Conservation (phyloP, 2,888 invertebrate species). For the Myopa tessellatipennis region DNA sequence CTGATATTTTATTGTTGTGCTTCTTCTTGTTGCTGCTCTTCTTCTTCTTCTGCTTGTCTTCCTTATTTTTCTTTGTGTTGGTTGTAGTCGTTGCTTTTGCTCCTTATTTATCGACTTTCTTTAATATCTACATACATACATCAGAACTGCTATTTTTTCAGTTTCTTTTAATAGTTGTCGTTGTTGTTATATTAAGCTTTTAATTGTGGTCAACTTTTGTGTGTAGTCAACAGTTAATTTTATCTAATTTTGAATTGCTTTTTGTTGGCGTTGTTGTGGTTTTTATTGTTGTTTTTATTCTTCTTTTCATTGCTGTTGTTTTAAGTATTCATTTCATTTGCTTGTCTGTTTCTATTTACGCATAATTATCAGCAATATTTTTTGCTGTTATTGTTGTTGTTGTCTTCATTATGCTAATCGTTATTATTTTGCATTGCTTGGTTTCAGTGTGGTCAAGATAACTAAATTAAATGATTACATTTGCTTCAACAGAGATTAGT, state of each 20-base stretch:
- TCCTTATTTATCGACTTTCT: background rate
- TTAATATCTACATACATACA: background rate
- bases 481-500: constrained; percentile 8
- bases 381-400: background rate
- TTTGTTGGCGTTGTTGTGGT: constrained; percentile 23
- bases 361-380: background rate
- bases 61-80: background rate
- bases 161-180: background rate
- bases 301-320: constrained; percentile 16
- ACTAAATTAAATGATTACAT: constrained; percentile 24
- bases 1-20: background rate
- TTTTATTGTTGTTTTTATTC: constrained; percentile 26
- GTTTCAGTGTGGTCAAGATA: constrained; percentile 23
- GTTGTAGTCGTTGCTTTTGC: background rate
- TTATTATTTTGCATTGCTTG: constrained; percentile 20
- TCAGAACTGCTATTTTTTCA: background rate
- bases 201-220: constrained; percentile 27
- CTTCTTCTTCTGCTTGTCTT: background rate
- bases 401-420: constrained; percentile 13
- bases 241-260: constrained; percentile 28
- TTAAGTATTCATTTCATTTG: no score
- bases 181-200: constrained; percentile 15
- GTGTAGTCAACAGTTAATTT: constrained; percentile 26
- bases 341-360: constrained; percentile 1
- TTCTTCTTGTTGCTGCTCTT: background rate